A percentile compares a stretch with the other conserved stretches of the same genome.
These are phyloP conservation scores for Vireo griseus DNA, from an alignment of 2,797 vertebrate genomes.

Conservation along the genomic window DNA sequence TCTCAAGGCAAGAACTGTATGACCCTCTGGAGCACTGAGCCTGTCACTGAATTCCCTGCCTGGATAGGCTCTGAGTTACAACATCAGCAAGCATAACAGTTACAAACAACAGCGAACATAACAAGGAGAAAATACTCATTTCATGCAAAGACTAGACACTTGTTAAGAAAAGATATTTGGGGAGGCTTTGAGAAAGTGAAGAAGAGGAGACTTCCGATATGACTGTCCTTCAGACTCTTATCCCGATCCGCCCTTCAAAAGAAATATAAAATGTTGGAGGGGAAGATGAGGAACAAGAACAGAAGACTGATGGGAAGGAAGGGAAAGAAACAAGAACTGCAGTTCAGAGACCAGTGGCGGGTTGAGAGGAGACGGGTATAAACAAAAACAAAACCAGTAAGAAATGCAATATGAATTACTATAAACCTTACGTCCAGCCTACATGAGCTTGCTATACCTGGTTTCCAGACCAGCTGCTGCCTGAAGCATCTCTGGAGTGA, in stretches of 20 bases:
- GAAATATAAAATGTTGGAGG: not conserved
- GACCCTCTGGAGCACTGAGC: not conserved
- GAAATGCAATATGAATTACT: not conserved
- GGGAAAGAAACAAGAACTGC: not conserved
- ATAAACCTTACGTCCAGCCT: not conserved
- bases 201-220: not conserved
- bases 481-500: conserved; percentile 80
- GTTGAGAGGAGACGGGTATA: not conserved
- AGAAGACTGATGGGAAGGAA: not conserved
- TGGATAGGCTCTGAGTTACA: not conserved
- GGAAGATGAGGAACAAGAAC: not conserved
- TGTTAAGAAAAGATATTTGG: not conserved
- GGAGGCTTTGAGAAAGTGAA: not conserved
- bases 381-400: not conserved
- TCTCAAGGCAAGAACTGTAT: not conserved
- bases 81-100: not conserved
- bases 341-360: not conserved
- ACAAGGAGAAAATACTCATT: not conserved
- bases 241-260: not conserved
- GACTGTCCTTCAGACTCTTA: not conserved
- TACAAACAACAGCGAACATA: not conserved
- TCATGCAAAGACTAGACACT: not conserved
- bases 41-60: not conserved
- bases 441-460: conserved; percentile 72
- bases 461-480: conserved; percentile 87